These are phyloP conservation scores for Podotricha telesiphe DNA, from an alignment of 2,888 invertebrate species.

Conservation along the genomic window DNA sequence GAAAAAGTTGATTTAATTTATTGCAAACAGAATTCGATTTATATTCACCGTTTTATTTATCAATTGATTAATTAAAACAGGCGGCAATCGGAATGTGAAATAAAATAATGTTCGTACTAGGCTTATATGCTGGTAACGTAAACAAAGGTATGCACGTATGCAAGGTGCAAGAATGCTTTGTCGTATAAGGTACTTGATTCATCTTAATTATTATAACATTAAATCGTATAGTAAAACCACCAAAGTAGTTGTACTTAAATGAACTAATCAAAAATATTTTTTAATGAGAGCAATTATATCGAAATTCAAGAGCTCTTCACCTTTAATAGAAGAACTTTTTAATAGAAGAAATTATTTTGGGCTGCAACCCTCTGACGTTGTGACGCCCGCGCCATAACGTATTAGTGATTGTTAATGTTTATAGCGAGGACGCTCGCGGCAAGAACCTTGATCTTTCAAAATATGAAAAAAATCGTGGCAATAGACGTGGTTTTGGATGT, in stretches of 20 bases:
- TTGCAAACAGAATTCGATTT: conserved; percentile 12
- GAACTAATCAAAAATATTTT: no score
- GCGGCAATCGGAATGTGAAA: neutral
- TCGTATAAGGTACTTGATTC: no score
- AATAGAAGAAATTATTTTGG: neutral
- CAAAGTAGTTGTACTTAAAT: no score
- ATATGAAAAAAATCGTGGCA: neutral
- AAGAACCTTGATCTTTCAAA: neutral
- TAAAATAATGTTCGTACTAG: no score
- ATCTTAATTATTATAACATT: no score
- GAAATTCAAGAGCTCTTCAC: neutral
- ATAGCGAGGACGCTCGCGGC: neutral
- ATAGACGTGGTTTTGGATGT: neutral
- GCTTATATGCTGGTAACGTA: no score
- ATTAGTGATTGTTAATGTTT: neutral
- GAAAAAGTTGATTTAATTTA: conserved; percentile 16
- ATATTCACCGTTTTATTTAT: conserved; percentile 8
- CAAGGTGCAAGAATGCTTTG: no score
- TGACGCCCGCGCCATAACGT: neutral
- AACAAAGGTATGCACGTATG: no score
- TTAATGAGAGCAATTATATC: neutral
- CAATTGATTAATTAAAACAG: conserved; percentile 16
- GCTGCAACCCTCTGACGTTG: conserved; percentile 1
- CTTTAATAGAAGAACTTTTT: neutral
- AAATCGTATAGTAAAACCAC: no score